Base-by-base conservation (phyloP, 2,888 invertebrate species). In the Heliconius ethilla region DNA sequence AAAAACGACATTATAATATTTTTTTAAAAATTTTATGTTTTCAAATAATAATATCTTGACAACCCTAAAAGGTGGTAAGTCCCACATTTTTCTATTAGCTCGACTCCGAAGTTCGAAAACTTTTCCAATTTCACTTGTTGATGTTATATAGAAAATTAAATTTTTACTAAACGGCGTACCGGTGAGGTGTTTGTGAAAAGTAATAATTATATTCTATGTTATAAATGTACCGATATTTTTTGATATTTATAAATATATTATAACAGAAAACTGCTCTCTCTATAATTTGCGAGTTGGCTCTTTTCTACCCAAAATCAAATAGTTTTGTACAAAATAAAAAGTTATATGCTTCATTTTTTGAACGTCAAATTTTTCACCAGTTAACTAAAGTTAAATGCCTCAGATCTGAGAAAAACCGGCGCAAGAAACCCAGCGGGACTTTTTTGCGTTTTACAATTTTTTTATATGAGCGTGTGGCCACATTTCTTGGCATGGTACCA, bases 91-190 rank as follows among this genome's bases (percentile, higher is more conserved):
- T 76, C 70, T 72, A 72, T 76, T 72, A 70, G 72, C 51, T 51
- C 51, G 40, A 51, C 11, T 51, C 1, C n/a, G 15, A 63, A 72
- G 25, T 59, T 66, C 25, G 18, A 55, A 72, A 76, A 76, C 65
- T 76, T 76, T 72, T 72, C 33, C 72, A 72, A 76, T 72, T 55
- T 76, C 63, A 51, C 51, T 45, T 25, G 51, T 45, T 33, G 63
- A 70, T 27, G 51, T 55, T 13, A 55, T 77, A 25, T 25, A 72
- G 11, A 65, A 45, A 76, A 76, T 45, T 66, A 33, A 55, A 15
- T 66, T 72, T 77, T 45, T 66, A 37, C 63, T 51, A 63, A 63
- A 62, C 63, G 25, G 63, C 55, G 22, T n/a, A 51, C 63, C 15
- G n/a, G 37, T 51, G 33, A 15, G 1, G 33, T 63, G 3, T 18